Conservation (phyloP, 2,113 vertebrate genomes). For the Thamnophis sirtalis region DNA sequence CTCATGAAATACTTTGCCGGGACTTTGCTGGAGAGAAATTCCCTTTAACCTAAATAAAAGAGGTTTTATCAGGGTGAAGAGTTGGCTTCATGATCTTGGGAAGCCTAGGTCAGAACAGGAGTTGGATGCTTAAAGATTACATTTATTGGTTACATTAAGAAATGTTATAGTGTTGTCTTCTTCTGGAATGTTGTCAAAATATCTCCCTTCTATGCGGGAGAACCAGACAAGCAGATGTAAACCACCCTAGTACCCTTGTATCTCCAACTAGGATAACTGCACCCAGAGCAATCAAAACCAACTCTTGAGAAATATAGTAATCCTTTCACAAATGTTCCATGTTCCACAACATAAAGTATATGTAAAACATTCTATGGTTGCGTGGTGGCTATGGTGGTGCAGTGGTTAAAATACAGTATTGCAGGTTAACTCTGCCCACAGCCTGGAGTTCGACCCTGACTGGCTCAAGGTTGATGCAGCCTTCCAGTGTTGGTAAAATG, state of each 20-base stretch:
- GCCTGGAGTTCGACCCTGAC: too few species aligned
- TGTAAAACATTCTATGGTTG: neutral
- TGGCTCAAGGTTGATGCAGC: too few species aligned
- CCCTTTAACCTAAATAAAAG: too few species aligned
- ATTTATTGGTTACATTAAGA: neutral
- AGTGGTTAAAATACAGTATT: too few species aligned
- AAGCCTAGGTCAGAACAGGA: neutral
- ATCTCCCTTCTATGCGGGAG: neutral
- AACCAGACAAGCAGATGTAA: neutral
- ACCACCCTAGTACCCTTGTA: neutral
- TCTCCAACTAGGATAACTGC: neutral
- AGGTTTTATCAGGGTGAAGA: too few species aligned
- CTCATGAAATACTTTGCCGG: too few species aligned
- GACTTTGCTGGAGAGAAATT: too few species aligned
- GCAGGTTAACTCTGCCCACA: too few species aligned
- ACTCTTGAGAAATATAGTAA: neutral
- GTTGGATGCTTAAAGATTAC: neutral
- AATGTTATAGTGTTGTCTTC: neutral
- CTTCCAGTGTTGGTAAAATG: too few species aligned
- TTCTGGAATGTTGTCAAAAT: neutral
- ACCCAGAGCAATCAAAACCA: neutral
- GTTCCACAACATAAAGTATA: neutral
- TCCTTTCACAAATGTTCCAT: neutral
- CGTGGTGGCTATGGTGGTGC: too few species aligned
- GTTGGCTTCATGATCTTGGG: too few species aligned